Conservation (phyloP, 2,797 vertebrate genomes). For the Pteronotus mesoamericanus region DNA sequence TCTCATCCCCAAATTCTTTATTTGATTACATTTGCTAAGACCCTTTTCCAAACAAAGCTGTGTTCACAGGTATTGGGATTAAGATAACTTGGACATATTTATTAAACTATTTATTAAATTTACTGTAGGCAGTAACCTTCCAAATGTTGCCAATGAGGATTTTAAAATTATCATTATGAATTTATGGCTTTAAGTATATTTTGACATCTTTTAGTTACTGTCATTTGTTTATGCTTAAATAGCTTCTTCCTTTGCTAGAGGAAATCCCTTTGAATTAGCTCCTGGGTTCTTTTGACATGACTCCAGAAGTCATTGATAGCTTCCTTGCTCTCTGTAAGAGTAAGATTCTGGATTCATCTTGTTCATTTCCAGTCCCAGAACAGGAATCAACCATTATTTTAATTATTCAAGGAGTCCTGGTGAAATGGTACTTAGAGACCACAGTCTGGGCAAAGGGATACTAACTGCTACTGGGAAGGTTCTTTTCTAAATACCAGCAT, state of each 20-base stretch:
- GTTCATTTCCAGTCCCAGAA: background rate
- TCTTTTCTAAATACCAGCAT: background rate
- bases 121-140: background rate
- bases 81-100: background rate
- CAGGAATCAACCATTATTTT: background rate
- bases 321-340: background rate
- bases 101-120: background rate
- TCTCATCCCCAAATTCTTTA: background rate
- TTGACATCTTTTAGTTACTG: background rate
- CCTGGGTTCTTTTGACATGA: background rate
- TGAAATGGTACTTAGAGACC: background rate
- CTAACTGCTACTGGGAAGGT: background rate
- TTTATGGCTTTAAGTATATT: background rate
- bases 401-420: background rate
- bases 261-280: background rate
- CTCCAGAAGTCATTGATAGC: background rate
- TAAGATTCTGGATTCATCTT: background rate
- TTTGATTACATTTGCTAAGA: too few relatives aligned
- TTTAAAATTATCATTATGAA: background rate
- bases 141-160: background rate
- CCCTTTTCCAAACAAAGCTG: too few relatives aligned
- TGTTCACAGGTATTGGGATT: background rate
- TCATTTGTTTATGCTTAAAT: background rate
- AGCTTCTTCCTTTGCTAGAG: background rate
- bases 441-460: background rate